Percentiles rank a stretch among this genome's conserved stretches.
phyloP scores from a whole-genome alignment of 2,888 invertebrate genomes.

The Rotaria magnacalcarata region DNA sequence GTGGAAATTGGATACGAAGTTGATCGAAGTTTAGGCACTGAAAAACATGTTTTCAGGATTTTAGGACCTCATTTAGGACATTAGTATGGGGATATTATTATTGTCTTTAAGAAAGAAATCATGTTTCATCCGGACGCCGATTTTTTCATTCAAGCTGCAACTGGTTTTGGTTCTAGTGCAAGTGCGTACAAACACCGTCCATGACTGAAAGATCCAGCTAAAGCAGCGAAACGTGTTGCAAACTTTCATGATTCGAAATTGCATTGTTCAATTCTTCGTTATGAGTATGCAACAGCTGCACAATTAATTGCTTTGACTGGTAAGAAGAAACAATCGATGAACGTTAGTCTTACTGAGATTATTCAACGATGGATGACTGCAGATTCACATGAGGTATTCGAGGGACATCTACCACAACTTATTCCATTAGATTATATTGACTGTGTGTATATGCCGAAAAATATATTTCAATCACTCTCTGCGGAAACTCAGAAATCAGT shows the following conservation, averaged over 20 bases:
- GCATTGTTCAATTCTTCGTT: slow-evolving; percentile 1
- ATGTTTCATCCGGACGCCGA: too few relatives aligned
- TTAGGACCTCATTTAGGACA: too few relatives aligned
- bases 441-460: neutral
- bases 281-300: neutral
- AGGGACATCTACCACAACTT: slow-evolving; percentile 12
- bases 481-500: neutral
- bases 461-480: neutral
- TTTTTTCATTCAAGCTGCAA: too few relatives aligned
- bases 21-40: neutral
- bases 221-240: neutral
- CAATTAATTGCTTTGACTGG: neutral
- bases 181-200: neutral
- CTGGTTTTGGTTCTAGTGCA: neutral
- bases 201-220: neutral
- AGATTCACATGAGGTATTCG: neutral
- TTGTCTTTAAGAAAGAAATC: too few relatives aligned
- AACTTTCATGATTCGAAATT: neutral
- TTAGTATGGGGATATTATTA: too few relatives aligned
- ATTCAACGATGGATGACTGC: neutral
- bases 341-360: neutral
- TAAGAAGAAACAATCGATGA: neutral
- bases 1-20: neutral
- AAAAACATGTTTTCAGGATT: neutral
- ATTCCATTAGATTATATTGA: slow-evolving; percentile 3